phyloP scores from a whole-genome alignment of 2,797 vertebrate species.

The Limnodromus scolopaceus region DNA sequence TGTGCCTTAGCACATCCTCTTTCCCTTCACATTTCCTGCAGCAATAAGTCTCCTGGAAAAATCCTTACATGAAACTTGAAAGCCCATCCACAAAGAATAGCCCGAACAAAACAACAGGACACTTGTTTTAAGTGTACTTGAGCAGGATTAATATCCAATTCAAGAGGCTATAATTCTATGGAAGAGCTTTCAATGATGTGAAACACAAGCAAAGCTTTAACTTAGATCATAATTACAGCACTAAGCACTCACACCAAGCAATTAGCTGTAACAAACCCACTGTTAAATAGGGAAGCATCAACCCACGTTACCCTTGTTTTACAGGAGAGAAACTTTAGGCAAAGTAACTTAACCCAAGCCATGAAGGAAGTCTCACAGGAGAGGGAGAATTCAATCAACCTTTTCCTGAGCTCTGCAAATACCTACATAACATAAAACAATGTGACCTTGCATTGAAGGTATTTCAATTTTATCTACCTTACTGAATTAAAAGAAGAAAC shows the following conservation, averaged over 20 bases:
- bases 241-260: constrained; percentile 33
- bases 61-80: background rate
- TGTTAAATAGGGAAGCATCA: constrained; percentile 25
- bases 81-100: background rate
- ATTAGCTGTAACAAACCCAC: constrained; percentile 52
- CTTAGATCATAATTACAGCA: constrained; percentile 35
- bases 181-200: constrained; percentile 45
- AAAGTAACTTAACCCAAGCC: constrained; percentile 1
- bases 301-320: background rate
- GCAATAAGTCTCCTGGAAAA: constrained; percentile 11
- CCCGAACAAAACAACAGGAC: background rate
- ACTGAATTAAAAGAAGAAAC: constrained; percentile 8
- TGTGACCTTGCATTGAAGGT: background rate
- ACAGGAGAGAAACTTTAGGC: background rate
- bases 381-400: background rate
- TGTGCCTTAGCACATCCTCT: background rate
- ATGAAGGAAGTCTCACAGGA: background rate
- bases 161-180: constrained; percentile 35
- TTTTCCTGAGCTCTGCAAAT: background rate
- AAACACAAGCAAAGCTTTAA: constrained; percentile 66
- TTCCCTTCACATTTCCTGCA: background rate
- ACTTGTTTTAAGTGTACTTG: constrained; percentile 37
- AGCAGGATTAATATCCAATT: constrained; percentile 27
- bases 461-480: background rate
- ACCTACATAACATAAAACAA: background rate